phyloP scores from a whole-genome alignment of 2,113 vertebrate genomes.

The Marmota monax region DNA sequence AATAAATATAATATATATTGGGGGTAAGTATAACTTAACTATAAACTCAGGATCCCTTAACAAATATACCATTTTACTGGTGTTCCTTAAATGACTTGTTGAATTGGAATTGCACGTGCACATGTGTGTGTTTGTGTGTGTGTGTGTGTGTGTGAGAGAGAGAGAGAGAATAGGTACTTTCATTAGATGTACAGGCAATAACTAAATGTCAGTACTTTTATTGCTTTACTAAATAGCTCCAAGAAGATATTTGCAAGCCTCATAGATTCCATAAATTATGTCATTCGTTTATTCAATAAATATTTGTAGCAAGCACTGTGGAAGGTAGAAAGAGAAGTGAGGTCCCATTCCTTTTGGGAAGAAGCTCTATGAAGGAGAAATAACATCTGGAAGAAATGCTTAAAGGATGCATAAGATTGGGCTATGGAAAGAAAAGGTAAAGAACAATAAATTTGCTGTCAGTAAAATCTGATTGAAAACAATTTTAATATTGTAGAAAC shows the following conservation, averaged over 20 bases:
- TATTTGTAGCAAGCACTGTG: background rate
- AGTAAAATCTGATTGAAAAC: background rate
- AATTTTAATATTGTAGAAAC: background rate
- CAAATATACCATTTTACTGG: background rate
- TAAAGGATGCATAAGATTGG: background rate
- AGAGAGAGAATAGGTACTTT: background rate
- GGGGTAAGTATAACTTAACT: slow-evolving; percentile 5
- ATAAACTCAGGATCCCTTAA: background rate
- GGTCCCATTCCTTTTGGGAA: background rate
- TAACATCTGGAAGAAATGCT: background rate
- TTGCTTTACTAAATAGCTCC: slow-evolving; percentile 23
- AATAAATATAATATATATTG: background rate
- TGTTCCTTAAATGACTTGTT: background rate
- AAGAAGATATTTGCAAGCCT: background rate
- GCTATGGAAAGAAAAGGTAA: background rate
- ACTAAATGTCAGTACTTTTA: background rate
- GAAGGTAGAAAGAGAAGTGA: background rate
- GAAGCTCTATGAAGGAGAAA: background rate
- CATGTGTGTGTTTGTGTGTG: background rate
- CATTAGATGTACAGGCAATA: background rate
- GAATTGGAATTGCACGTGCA: background rate
- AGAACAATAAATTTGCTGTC: background rate
- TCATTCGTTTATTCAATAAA: slow-evolving; percentile 22
- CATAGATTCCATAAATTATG: background rate
- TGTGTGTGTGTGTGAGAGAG: background rate